Percentiles rank a stretch among this genome's conserved stretches.
Evolutionary conservation across 2,797 vertebrate genomes (phyloP).

Genomic region (Luscinia luscinia): DNA sequence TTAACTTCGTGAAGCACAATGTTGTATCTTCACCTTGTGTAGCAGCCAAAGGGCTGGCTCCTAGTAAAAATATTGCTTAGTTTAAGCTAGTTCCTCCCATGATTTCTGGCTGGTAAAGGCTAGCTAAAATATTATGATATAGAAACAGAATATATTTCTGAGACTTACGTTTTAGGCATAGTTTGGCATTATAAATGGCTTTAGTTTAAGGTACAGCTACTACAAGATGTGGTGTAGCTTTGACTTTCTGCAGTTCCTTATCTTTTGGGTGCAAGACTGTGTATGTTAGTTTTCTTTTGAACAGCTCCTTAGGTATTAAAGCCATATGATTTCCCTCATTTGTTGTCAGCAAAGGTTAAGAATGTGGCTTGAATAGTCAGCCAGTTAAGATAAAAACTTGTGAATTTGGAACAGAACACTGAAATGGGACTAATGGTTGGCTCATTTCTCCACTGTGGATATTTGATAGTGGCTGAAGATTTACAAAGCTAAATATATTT

Average conservation of each 20-base stretch:
- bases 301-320: background rate
- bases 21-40: background rate
- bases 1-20: background rate
- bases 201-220: background rate
- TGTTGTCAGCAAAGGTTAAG: conserved; percentile 4
- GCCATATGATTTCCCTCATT: background rate
- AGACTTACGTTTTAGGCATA: background rate
- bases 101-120: background rate
- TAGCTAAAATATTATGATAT: background rate
- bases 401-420: background rate
- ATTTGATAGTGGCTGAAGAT: background rate
- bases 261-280: background rate
- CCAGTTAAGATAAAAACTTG: background rate
- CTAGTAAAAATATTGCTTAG: background rate
- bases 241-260: background rate
- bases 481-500: background rate
- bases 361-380: background rate
- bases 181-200: background rate
- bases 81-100: background rate
- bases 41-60: background rate
- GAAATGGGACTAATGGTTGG: background rate
- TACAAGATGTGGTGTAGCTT: background rate
- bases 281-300: background rate
- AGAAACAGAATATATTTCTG: background rate
- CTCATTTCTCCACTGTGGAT: background rate